A percentile compares a stretch with the other conserved stretches of the same genome.
Evolutionary conservation across 1,140 invertebrate species (phyloP).

Genomic region (Nebria ingens): DNA sequence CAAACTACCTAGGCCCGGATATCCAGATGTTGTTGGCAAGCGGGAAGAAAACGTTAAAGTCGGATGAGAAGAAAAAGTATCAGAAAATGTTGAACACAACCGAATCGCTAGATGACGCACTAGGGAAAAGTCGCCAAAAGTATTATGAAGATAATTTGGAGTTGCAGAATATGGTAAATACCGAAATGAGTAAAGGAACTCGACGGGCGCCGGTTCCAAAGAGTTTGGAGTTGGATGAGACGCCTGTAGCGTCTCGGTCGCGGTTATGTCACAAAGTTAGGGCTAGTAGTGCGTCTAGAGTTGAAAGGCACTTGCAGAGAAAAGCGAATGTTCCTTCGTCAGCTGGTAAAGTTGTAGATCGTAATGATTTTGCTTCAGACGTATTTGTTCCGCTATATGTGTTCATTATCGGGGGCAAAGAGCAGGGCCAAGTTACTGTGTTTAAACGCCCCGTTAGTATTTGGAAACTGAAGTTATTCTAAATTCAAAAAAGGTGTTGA

Average conservation of each 20-base stretch:
- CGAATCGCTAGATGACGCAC: constrained; percentile 41
- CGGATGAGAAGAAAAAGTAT: constrained; percentile 24
- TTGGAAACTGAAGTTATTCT: constrained; percentile 51
- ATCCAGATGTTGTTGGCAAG: constrained; percentile 35
- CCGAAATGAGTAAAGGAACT: constrained; percentile 25
- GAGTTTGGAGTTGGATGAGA: constrained; percentile 29
- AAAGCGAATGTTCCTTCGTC: background rate
- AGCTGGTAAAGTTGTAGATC: background rate
- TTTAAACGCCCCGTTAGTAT: constrained; percentile 54
- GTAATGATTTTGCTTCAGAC: constrained; percentile 19
- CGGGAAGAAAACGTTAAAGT: constrained; percentile 26
- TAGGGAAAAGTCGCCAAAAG: constrained; percentile 28
- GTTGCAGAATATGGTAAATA: constrained; percentile 22
- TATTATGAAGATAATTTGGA: constrained; percentile 22
- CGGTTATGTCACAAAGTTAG: constrained; percentile 15
- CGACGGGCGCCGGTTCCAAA: constrained; percentile 31
- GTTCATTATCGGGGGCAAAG: constrained; percentile 53
- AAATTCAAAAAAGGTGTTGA: background rate
- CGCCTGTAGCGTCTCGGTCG: constrained; percentile 21
- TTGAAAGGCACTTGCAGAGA: constrained; percentile 31
- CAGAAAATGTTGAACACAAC: constrained; percentile 42
- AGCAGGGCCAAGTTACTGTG: constrained; percentile 54
- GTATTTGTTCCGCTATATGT: constrained; percentile 46
- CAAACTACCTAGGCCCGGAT: constrained; percentile 59
- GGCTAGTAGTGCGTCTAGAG: constrained; percentile 37